Conservation (phyloP, 2,888 invertebrate species). For the Oxyscelio sp. region DNA sequence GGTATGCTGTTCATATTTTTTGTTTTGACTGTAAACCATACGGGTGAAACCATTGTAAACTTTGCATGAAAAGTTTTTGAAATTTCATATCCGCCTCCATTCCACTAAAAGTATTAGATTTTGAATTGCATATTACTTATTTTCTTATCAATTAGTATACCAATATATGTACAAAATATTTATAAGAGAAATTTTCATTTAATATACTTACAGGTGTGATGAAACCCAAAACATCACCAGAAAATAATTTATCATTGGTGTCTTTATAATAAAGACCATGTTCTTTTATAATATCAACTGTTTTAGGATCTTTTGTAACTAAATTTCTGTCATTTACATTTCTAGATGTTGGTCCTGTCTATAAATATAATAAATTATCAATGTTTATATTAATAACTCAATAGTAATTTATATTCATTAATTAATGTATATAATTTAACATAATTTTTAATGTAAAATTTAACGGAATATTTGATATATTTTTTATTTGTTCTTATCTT, state of each 20-base stretch:
- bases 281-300: slow-evolving; percentile 93
- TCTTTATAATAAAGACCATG: slow-evolving; percentile 93
- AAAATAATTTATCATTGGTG: slow-evolving; percentile 91
- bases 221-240: slow-evolving; percentile 95
- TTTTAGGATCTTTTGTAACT: slow-evolving; percentile 91
- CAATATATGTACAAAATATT: no score
- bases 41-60: slow-evolving; percentile 97
- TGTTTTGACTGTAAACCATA: slow-evolving; percentile 96
- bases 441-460: no score
- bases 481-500: no score
- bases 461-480: no score
- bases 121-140: no score
- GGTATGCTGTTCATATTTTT: slow-evolving; percentile 91
- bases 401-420: no score
- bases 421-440: no score
- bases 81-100: slow-evolving; percentile 97
- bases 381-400: no score
- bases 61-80: slow-evolving; percentile 96
- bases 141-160: no score
- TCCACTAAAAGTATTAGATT: slow-evolving; percentile 93
- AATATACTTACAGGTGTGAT: slow-evolving; percentile 94
- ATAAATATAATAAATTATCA: no score
- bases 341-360: slow-evolving; percentile 90
- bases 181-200: background rate
- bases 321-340: slow-evolving; percentile 93